phyloP scores from a whole-genome alignment of 2,888 invertebrate genomes.

The Ecdyonurus torrentis region DNA sequence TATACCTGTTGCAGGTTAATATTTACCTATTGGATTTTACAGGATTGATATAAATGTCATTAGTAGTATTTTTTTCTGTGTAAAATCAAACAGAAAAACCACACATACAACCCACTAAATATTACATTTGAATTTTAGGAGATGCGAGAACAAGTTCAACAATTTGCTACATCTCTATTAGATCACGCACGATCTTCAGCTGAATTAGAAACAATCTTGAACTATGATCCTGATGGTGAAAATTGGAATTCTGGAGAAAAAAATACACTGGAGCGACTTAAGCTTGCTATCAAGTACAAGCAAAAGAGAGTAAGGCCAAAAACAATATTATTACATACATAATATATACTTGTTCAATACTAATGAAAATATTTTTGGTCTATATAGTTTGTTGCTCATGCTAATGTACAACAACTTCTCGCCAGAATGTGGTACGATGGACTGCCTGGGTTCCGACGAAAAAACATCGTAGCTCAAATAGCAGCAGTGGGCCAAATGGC shows the following conservation, averaged over 20 bases:
- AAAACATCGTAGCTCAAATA: constrained; percentile 75
- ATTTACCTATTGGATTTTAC: too few species aligned
- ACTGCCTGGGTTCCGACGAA: constrained; percentile 84
- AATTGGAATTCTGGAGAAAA: constrained; percentile 77
- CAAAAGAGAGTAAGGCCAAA: constrained; percentile 65
- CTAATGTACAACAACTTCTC: constrained; percentile 90
- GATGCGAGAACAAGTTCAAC: constrained; percentile 57
- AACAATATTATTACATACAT: too few species aligned
- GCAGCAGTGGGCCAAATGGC: constrained; percentile 74
- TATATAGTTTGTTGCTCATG: constrained; percentile 88
- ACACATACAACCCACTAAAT: too few species aligned
- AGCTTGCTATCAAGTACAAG: constrained; percentile 90
- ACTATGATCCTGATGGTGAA: constrained; percentile 60
- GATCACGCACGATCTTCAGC: constrained; percentile 86
- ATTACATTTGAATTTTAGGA: too few species aligned
- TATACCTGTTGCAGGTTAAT: too few species aligned
- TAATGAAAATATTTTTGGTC: too few species aligned
- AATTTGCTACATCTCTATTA: constrained; percentile 73
- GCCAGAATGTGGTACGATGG: constrained; percentile 98
- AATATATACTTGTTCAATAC: too few species aligned
- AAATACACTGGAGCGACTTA: constrained; percentile 76
- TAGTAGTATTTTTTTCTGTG: too few species aligned
- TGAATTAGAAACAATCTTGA: constrained; percentile 88
- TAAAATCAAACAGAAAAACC: too few species aligned
- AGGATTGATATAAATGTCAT: too few species aligned